Evolutionary conservation across 2,888 invertebrate species (phyloP).

Genomic region (Dasypolia templi): DNA sequence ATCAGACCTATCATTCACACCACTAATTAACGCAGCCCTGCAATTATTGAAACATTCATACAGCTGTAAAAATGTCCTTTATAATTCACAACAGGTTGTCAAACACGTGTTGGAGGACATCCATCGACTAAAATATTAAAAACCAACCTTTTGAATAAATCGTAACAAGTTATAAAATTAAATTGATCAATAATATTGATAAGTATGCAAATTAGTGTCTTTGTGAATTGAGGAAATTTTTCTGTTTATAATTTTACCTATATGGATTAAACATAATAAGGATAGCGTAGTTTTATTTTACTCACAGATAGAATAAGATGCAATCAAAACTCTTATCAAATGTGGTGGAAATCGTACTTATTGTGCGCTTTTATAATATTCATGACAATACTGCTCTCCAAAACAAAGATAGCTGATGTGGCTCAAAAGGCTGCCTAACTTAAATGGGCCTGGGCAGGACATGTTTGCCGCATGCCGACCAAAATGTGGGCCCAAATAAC

Average conservation of each 20-base stretch:
- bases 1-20: neutral
- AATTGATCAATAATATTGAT: slow-evolving; percentile 18
- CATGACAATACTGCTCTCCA: no score
- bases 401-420: no score
- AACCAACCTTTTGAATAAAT: slow-evolving; percentile 21
- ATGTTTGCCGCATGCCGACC: no score
- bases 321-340: neutral
- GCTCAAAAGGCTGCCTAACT: no score
- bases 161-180: slow-evolving; percentile 5
- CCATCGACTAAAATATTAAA: neutral
- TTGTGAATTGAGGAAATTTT: neutral
- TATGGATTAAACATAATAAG: neutral
- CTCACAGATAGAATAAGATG: neutral
- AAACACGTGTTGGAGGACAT: neutral
- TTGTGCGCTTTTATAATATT: no score
- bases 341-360: neutral
- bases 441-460: no score
- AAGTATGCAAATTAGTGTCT: slow-evolving; percentile 15
- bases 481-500: no score
- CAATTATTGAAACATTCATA: slow-evolving; percentile 2
- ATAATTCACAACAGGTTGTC: slow-evolving; percentile 10
- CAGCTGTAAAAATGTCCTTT: slow-evolving; percentile 18
- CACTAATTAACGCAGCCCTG: neutral
- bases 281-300: neutral
- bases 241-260: neutral